Evolutionary conservation across 2,113 vertebrate genomes (phyloP).

Genomic region (Hyperoodon ampullatus): DNA sequence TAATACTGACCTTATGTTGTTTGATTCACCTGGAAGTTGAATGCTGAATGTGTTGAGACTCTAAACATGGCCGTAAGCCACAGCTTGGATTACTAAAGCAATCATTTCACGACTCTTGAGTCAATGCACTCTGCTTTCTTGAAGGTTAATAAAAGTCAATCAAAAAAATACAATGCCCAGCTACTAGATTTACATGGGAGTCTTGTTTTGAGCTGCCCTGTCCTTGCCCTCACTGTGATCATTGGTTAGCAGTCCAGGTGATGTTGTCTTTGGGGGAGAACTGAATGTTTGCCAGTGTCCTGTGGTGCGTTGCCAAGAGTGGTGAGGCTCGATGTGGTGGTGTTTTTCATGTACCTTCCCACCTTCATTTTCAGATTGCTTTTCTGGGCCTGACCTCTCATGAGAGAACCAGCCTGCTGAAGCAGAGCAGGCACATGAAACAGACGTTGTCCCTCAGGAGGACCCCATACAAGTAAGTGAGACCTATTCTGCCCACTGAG

Average conservation of each 20-base stretch:
- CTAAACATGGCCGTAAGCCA: constrained; percentile 23
- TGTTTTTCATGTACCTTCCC: background rate
- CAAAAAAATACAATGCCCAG: background rate
- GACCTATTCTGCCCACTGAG: background rate
- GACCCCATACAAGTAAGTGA: constrained; percentile 95
- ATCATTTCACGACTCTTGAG: constrained; percentile 5
- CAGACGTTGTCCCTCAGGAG: constrained; percentile 90
- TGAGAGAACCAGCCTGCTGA: constrained; percentile 89
- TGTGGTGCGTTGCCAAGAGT: background rate
- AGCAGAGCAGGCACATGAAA: constrained; percentile 87
- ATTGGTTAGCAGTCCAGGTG: background rate
- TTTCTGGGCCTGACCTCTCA: constrained; percentile 94
- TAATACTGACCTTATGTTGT: background rate
- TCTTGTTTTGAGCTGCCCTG: background rate
- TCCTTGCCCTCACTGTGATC: background rate
- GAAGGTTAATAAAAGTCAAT: constrained; percentile 18
- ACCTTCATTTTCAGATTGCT: constrained; percentile 85
- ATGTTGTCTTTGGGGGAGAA: background rate
- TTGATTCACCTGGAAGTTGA: constrained; percentile 14
- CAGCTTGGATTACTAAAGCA: constrained; percentile 28
- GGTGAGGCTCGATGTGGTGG: background rate
- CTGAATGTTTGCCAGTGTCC: background rate
- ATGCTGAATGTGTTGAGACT: background rate
- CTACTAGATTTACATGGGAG: background rate
- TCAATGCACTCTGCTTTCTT: constrained; percentile 28